Evolutionary conservation across 92 coral and sea anemone species (phyloP).

Genomic region (Meandrina meandrites): DNA sequence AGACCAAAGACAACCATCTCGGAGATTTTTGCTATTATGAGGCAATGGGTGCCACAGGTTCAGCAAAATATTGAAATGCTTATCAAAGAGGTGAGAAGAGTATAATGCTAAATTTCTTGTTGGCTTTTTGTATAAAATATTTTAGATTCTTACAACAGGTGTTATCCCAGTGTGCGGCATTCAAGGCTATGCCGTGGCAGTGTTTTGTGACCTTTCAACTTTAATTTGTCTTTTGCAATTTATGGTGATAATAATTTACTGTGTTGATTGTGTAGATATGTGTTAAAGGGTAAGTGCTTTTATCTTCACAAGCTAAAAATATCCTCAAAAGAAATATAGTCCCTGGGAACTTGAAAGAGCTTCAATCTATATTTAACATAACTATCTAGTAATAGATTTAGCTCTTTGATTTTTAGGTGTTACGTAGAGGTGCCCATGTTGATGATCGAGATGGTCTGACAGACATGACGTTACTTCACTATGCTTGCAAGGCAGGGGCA

Average conservation of each 20-base stretch:
- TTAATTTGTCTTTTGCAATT: too few relatives aligned
- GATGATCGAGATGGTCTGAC: slow-evolving; percentile 97
- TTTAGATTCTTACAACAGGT: not conserved
- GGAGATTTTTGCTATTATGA: slow-evolving; percentile 92
- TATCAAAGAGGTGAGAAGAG: slow-evolving; percentile 73
- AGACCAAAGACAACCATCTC: slow-evolving; percentile 92
- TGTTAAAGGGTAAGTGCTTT: too few relatives aligned
- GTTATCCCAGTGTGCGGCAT: not conserved
- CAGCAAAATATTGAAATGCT: slow-evolving; percentile 94
- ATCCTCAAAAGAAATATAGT: too few relatives aligned
- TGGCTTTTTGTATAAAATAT: not conserved
- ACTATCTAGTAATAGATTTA: too few relatives aligned
- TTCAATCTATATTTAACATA: too few relatives aligned
- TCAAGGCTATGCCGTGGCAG: not conserved
- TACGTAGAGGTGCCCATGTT: slow-evolving; percentile 87
- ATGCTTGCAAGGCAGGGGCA: slow-evolving; percentile 98
- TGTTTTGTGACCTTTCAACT: not conserved
- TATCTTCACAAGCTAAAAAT: too few relatives aligned
- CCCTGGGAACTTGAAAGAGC: too few relatives aligned
- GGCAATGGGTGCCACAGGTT: slow-evolving; percentile 99
- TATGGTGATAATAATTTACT: not conserved
- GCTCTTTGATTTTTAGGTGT: slow-evolving; percentile 47
- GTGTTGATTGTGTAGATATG: too few relatives aligned
- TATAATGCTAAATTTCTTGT: not conserved
- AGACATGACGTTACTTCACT: slow-evolving; percentile 93